Base-by-base conservation (phyloP, 2,113 vertebrate genomes). In the Oenanthe oenanthe region DNA sequence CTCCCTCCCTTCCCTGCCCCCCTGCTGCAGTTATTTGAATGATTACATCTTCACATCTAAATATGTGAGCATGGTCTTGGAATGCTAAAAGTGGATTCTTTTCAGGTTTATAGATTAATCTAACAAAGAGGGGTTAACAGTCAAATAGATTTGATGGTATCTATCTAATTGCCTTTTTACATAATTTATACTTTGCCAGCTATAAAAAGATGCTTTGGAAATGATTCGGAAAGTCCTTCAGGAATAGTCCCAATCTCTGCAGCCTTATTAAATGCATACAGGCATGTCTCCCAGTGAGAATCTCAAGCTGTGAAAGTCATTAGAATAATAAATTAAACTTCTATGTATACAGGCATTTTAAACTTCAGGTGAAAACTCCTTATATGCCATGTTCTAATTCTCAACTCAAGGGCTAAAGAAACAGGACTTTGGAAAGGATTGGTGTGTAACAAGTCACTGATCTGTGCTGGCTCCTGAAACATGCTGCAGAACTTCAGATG, bases 311-410 rank as follows among this genome's bases (percentile, higher is more conserved):
- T 97, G 97, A 97, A 97, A 98, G 96, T 97, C 98, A 98, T 98
- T 98, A 98, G 97, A 97, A 98, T 98, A 98, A 98, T 98, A 98
- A 98, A 98, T 98, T 98, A 98, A 96, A 96, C 96, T 97, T 96
- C 97, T 96, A 81, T 95, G 92, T 97, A 92, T 72, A 85, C 92
- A 97, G 94, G 92, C 94, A 88, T 95, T 97, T 97, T 89, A 97
- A 97, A 97, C 90, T 97, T 95, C 97, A 97, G 97, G 97, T 97
- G 89, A 96, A 96, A 96, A 88, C 75, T 91, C 81, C 61, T 93
- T 97, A 92, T 96, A 96, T 96, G 70, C 85, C 87, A 88, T 92
- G 93, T 91, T 96, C 93, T 90, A 91, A 92, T 97, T 98, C 97
- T 94, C 88, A 95, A 48, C 85, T 87, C 77, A 56, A 71, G 62